Base-by-base conservation (phyloP, 2,113 vertebrate genomes). In the Copsychus sechellarum region DNA sequence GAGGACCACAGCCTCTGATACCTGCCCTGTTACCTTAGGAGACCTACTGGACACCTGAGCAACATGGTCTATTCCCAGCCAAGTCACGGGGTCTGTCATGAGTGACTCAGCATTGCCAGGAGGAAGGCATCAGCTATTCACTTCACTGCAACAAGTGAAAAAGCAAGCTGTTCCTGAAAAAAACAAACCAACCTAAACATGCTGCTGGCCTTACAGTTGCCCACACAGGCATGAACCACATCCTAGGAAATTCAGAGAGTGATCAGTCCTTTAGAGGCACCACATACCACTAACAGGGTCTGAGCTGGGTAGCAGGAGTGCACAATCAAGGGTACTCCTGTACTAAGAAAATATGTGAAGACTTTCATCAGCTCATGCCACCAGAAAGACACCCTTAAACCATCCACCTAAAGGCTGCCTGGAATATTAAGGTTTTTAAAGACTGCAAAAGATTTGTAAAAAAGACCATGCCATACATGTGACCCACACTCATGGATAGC, bases 381-480 rank as follows among this genome's bases (percentile, higher is more conserved):
- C 25, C 31, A 56, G 36, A 64, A 19, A 58, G n/a, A 56, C 5
- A 47, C 19, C 20, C 21, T 6, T 14, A 84, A 53, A 53, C 14
- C 21, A 53, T 38, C 20, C 31, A 53, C 13, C 11, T 9, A 14
- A 83, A 45, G 13, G 3, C 17, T 72, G 7, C 23, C 48, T 53
- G 21, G 31, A 69, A 47, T 23, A 47, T 17, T 12, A 61, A 11
- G 7, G 25, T 43, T 77, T 69, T 60, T 47, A 56, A 91, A 67
- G 13, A 50, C 0, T 25, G 25, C 6, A 53, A 57, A 47, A 40
- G 5, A 26, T 15, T 10, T 9, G 33, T 29, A 25, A 14, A 72
- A 78, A 74, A 5, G 18, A 36, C 65, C 5, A 6, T 9, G 7
- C 18, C 5, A 5, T 19, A 86, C 17, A 18, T 0, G 2, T 5